Evolutionary conservation across 2,797 vertebrate species (phyloP), one percentile per base, ranked within the genome.

Genomic region (Poecilia picta): DNA sequence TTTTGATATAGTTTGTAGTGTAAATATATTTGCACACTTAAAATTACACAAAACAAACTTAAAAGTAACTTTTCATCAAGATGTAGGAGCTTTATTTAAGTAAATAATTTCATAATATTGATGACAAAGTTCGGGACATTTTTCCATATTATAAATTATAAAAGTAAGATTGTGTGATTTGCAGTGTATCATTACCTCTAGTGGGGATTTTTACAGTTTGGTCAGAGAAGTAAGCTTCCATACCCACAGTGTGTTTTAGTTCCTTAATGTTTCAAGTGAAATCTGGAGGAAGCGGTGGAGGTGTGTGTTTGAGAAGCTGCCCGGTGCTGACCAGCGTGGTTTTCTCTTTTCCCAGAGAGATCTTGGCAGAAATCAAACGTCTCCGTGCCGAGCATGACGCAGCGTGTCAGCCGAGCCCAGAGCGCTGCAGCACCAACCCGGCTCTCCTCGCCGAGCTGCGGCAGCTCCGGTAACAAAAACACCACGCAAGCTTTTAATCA

Each of bases 291-390:
- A 43, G 33, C 74, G 25, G 55, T 31, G 41, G 46, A 74, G 45
- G 18, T 28, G 41, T 28, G 41, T 25, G 57, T 76, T 66, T 45
- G 68, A 43, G 41, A 70, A 70, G 39, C 53, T 68, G 16, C 25
- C 59, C 39, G 28, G 23, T 8, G 70, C 81, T 91, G 85, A 92
- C 78, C 76, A 33, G 49, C 74, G 2, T 90, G 78, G 85, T 80
- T 83, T 83, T 87, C 85, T 80, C 75, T 76, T 93, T 86, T 88
- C 83, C 55, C 87, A 98, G 97, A 80, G 97, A 98, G 92, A 98
- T 99, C 81, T 92, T 98, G 81, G 97, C 97, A 36, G 98, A 99
- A 91, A 99, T 98, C 55, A 97, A 97, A 92, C 95, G 94, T 16
- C 97, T 99, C 4, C 94, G 97, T 1, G 92, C 95, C 51, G 97